Evolutionary conservation across 2,888 invertebrate species (phyloP), one percentile per base, ranked within the genome.

Genomic region (Dynastes hyllus): DNA sequence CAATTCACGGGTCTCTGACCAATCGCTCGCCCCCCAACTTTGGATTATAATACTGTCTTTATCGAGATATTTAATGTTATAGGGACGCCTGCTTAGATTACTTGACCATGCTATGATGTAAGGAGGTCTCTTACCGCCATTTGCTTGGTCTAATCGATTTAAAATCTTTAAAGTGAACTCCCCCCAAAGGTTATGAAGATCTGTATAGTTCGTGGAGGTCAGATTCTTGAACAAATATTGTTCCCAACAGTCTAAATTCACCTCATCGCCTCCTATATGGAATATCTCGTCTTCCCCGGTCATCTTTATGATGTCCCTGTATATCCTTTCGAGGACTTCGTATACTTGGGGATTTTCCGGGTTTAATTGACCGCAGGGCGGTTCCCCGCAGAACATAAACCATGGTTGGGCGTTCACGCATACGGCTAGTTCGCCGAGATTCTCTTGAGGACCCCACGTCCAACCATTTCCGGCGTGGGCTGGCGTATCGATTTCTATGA

Each of bases 401-500:
- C 95, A 96, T 0, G 95, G 95, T 84, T 94, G 94, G 76, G 93
- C 92, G 87, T 96, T 96, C 11, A 96, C 92, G 87, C 96, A 96
- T 80, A 96, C 91, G 9, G 95, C 95, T 53, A 96, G 89, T 78
- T 95, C 93, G 0, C 96, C 96, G 75, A 95, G 89, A 0, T 95
- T 95, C 77, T 93, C 93, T 77, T 92, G 90, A 0, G 93, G 92
- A 22, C 95, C 95, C 95, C 95, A 96, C 81, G 93, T 93, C 96
- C 96, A 96, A 0, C 96, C 96, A 83, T 95, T 94, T 2, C 96
- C 96, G 1, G 95, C 95, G 88, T 97, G 97, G 3, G 96, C 96
- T 0, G 98, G 98, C 11, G 96, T 94, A 89, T 97, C 97, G 78
- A 97, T 93, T 89, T 98, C 98, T 0, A 97, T 92, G 76, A 98